Percentiles rank a stretch among this genome's conserved stretches.
Evolutionary conservation across 2,888 invertebrate species (phyloP).

Genomic region (Hipparchia sbordonii): DNA sequence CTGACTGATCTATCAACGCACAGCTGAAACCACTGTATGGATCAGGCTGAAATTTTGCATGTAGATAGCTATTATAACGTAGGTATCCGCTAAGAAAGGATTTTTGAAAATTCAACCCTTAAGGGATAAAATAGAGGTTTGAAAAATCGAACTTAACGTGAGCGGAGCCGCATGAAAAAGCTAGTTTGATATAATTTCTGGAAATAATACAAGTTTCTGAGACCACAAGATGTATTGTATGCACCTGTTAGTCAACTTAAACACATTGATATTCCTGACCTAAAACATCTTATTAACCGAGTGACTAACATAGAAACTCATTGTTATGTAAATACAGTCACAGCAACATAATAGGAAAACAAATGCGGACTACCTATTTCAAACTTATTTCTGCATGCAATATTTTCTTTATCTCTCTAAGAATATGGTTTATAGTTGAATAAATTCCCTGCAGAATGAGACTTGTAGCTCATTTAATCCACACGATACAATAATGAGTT

Average conservation of each 20-base stretch:
- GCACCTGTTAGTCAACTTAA: background rate
- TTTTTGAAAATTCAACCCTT: no score
- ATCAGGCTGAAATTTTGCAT: no score
- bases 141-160: no score
- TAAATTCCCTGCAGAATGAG: background rate
- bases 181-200: background rate
- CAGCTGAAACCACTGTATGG: no score
- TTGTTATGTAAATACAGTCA: constrained; percentile 27
- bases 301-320: constrained; percentile 25
- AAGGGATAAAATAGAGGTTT: no score
- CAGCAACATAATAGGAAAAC: constrained; percentile 25
- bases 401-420: background rate
- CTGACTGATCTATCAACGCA: no score
- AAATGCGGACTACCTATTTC: constrained; percentile 6
- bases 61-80: no score
- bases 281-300: constrained; percentile 26
- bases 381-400: constrained; percentile 10
- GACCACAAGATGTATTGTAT: background rate
- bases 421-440: background rate
- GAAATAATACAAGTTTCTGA: no score
- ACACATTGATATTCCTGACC: constrained; percentile 18
- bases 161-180: no score
- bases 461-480: constrained; percentile 24
- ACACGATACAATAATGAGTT: constrained; percentile 31
- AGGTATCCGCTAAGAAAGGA: no score